These are phyloP conservation scores for Oreortyx pictus DNA, from an alignment of 2,797 vertebrate genomes.

Conservation along the genomic window DNA sequence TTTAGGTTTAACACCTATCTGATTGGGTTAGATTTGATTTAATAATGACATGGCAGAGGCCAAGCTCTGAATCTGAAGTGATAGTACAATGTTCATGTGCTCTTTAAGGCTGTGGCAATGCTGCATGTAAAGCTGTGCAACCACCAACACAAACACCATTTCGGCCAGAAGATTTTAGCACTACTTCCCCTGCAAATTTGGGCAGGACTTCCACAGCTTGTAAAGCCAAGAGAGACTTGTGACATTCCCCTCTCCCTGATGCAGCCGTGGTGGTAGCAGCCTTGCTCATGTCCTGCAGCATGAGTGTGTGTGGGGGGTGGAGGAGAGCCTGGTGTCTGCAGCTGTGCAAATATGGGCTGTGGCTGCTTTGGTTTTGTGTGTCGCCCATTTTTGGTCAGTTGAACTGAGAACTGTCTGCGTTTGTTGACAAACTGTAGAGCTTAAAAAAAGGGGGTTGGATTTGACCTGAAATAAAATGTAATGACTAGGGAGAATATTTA, in stretches of 20 bases:
- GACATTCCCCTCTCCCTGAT: background rate
- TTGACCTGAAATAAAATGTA: background rate
- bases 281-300: background rate
- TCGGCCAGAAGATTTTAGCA: background rate
- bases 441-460: background rate
- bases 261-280: background rate
- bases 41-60: background rate
- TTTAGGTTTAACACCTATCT: background rate
- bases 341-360: constrained; percentile 53
- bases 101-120: background rate
- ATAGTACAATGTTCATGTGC: background rate
- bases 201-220: background rate
- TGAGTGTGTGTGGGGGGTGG: background rate
- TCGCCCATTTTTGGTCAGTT: background rate
- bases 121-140: background rate
- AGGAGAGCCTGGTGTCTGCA: background rate
- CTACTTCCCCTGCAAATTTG: background rate
- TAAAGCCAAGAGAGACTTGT: background rate
- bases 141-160: background rate
- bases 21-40: background rate
- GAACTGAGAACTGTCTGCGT: background rate
- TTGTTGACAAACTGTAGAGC: background rate
- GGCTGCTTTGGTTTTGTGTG: constrained; percentile 36
- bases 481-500: background rate
- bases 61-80: background rate